Conservation (phyloP, 1,140 invertebrate genomes). For the Ceratina japonica region DNA sequence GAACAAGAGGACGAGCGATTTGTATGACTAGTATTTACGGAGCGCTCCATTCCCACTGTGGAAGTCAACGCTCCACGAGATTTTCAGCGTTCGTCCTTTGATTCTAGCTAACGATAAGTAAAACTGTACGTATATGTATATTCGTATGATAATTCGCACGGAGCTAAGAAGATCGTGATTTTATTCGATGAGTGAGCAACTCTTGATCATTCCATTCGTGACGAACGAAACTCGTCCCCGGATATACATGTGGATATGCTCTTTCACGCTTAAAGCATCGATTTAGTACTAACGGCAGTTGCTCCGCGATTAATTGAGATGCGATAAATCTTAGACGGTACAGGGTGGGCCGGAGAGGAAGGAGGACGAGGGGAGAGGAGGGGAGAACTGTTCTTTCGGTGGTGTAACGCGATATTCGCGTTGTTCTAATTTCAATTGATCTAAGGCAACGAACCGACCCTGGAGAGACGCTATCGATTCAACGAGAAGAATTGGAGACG, state of each 20-base stretch:
- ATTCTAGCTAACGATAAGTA: neutral
- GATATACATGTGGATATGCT: neutral
- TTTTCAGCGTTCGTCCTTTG: conserved; percentile 15
- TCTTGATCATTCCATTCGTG: neutral
- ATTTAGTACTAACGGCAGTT: neutral
- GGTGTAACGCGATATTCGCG: conserved; percentile 2
- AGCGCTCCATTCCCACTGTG: conserved; percentile 9
- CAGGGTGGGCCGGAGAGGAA: neutral
- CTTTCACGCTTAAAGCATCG: neutral
- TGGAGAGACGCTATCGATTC: conserved; percentile 30
- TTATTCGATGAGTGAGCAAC: conserved; percentile 27
- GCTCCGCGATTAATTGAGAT: neutral
- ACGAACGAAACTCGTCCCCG: conserved; percentile 9
- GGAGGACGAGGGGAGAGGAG: too few relatives aligned
- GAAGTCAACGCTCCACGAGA: conserved; percentile 20
- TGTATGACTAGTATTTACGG: conserved; percentile 58
- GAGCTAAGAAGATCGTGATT: neutral
- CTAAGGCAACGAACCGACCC: conserved; percentile 4
- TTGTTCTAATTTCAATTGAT: neutral
- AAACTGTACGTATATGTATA: neutral
- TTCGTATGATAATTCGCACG: neutral
- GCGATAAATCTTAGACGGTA: neutral
- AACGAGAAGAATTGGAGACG: conserved; percentile 54
- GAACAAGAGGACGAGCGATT: conserved; percentile 44
- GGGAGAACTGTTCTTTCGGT: neutral